Base-by-base conservation (phyloP, 2,113 vertebrate species). In the Prietella phreatophila region DNA sequence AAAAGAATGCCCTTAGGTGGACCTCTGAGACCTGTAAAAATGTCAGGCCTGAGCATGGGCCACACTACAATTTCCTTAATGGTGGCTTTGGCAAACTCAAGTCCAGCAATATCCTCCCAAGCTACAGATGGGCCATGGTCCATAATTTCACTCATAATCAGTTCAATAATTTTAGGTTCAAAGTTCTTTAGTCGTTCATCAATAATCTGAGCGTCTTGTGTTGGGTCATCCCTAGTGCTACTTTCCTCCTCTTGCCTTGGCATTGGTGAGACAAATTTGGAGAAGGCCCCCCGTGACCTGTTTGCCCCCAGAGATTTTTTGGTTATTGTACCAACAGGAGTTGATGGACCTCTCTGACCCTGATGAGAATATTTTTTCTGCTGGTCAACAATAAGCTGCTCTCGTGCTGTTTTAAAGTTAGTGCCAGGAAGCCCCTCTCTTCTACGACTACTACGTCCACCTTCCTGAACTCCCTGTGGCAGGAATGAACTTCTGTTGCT, bases 41-140 rank as follows among this genome's bases (percentile, higher is more conserved):
- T 98, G 90, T 99, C 98, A 10, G 98, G 98, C 30, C 98, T 94
- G 91, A 99, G 89, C 98, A 99, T 99, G 65, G 98, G 98, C 98
- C 98, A 99, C 22, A 99, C 97, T 4, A 99, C 97, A 22, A 99
- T 98, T 93, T 99, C 98, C 89, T 98, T 97, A 85, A 99, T 98
- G 0, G 97, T 98, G 13, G 96, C 94, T 93, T 99, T 99, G 42
- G 98, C 98, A 92, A 99, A 99, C 82, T 99, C 97, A 27, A 99
- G 95, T 1, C 98, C 98, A 0, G 98, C 98, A 9, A 99, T 98
- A 89, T 99, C 97, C 3, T 98, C 97, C 98, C 98, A 99, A 58
- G 86, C 90, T 20, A 99, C 94, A 0, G 97, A 96, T 50, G 97
- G 97, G 0, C 98, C 98, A 0, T 97, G 97, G 89, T 99, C 98